Evolutionary conservation across 2,888 invertebrate species (phyloP).

Genomic region (Hymenopus coronatus): DNA sequence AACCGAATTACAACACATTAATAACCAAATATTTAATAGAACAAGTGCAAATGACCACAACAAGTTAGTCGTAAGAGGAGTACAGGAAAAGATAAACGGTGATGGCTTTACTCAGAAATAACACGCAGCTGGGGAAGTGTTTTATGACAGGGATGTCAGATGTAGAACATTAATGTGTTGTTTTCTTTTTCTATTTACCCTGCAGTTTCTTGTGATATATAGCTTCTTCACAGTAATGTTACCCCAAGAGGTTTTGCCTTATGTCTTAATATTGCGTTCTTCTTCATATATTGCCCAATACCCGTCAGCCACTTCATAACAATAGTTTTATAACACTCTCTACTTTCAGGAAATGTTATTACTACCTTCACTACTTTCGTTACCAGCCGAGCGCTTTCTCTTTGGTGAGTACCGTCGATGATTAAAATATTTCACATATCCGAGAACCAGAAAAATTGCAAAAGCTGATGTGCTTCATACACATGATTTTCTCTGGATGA

Average conservation of each 20-base stretch:
- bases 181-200: background rate
- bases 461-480: too few relatives aligned
- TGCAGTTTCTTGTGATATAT: background rate
- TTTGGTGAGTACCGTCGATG: too few relatives aligned
- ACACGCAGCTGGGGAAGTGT: background rate
- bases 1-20: too few relatives aligned
- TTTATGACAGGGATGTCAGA: background rate
- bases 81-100: background rate
- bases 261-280: background rate
- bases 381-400: too few relatives aligned
- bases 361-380: too few relatives aligned
- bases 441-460: too few relatives aligned
- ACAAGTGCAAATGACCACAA: background rate
- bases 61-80: background rate
- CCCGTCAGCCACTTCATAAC: too few relatives aligned
- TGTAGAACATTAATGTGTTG: background rate
- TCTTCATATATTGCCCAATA: background rate
- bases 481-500: too few relatives aligned
- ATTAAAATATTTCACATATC: too few relatives aligned
- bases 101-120: background rate
- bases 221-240: background rate
- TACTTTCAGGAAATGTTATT: too few relatives aligned
- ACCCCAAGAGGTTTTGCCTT: background rate
- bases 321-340: too few relatives aligned
- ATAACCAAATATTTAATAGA: background rate